phyloP scores from a whole-genome alignment of 2,888 invertebrate species.

The Dorcus parallelipipedus region DNA sequence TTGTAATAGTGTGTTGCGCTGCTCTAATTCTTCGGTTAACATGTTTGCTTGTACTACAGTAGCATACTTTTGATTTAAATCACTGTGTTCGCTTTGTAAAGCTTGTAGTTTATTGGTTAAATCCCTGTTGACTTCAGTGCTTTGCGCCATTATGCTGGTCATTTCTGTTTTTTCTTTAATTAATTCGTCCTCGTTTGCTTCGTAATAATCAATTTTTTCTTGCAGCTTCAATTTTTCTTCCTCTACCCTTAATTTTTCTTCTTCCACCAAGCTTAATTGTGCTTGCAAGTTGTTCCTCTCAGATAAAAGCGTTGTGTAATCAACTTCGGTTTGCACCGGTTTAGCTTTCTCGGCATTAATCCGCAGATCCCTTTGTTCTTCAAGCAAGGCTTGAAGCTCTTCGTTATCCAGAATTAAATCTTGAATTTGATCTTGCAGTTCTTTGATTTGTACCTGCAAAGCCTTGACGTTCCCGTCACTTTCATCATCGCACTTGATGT shows the following conservation, averaged over 20 bases:
- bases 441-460: constrained; percentile 45
- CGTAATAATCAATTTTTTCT: constrained; percentile 37
- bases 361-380: constrained; percentile 50
- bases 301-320: constrained; percentile 26
- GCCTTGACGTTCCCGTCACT: not conserved
- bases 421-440: constrained; percentile 54
- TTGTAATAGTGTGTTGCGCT: too few species aligned
- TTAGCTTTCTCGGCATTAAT: constrained; percentile 38
- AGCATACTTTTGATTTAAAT: too few species aligned
- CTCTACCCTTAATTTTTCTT: too few species aligned
- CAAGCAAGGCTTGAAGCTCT: constrained; percentile 56
- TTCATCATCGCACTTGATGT: not conserved
- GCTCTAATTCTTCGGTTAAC: too few species aligned
- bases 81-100: not conserved
- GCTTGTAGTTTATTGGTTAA: not conserved
- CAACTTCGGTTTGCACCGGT: constrained; percentile 30
- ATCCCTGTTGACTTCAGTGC: not conserved
- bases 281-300: constrained; percentile 24
- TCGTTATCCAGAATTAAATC: constrained; percentile 62
- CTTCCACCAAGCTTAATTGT: constrained; percentile 6
- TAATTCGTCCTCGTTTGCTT: not conserved
- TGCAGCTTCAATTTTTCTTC: constrained; percentile 17
- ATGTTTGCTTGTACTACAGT: too few species aligned
- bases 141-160: not conserved
- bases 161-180: constrained; percentile 6